These are phyloP conservation scores for Pavo muticus DNA, from an alignment of 2,113 vertebrate genomes.

Conservation along the genomic window DNA sequence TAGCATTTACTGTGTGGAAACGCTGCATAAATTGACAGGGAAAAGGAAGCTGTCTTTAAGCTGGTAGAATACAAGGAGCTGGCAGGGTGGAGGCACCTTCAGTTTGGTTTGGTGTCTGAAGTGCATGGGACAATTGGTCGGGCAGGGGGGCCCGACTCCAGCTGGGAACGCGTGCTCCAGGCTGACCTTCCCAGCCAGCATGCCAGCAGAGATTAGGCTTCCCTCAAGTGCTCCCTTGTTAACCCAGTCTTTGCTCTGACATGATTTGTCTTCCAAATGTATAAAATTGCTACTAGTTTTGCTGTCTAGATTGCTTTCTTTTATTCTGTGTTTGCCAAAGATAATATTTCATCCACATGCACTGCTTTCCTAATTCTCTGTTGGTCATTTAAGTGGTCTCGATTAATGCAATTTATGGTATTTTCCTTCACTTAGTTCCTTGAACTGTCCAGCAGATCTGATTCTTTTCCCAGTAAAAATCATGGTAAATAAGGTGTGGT, in stretches of 20 bases:
- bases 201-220: conserved; percentile 78
- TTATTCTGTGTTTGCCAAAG: background rate
- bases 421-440: background rate
- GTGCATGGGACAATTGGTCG: conserved; percentile 72
- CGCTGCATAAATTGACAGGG: background rate
- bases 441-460: conserved; percentile 43
- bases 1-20: conserved; percentile 17
- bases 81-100: conserved; percentile 64
- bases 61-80: conserved; percentile 5
- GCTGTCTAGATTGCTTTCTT: conserved; percentile 51
- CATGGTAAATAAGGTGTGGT: conserved; percentile 9
- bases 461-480: conserved; percentile 28
- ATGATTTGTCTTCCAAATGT: conserved; percentile 73
- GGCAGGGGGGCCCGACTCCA: conserved; percentile 78
- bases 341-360: background rate
- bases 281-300: conserved; percentile 70
- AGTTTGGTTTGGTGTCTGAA: conserved; percentile 71
- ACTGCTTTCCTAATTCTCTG: conserved; percentile 44
- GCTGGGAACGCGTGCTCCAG: conserved; percentile 77
- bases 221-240: conserved; percentile 76
- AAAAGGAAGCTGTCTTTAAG: conserved; percentile 33
- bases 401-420: background rate
- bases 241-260: conserved; percentile 62
- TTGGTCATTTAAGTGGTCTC: conserved; percentile 5
- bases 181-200: conserved; percentile 76